Evolutionary conservation across 2,113 vertebrate species (phyloP).

Genomic region (Macquaria australasica): DNA sequence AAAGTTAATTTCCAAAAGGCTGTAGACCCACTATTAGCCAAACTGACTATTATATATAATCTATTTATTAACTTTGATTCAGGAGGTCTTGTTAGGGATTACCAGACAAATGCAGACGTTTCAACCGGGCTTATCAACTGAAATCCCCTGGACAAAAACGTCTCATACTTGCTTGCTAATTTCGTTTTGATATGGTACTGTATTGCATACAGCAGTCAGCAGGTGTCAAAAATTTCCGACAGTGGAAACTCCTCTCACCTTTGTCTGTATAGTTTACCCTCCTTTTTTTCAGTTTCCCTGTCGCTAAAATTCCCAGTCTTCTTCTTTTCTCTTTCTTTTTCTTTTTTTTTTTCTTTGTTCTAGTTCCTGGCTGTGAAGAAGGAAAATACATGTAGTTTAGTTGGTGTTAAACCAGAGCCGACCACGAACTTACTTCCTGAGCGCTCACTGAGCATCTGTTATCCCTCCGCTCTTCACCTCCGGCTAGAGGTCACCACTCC

Average conservation of each 20-base stretch:
- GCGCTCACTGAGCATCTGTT: slow-evolving; percentile 55
- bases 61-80: background rate
- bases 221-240: background rate
- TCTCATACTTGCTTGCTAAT: background rate
- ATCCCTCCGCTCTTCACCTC: slow-evolving; percentile 34
- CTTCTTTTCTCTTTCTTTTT: background rate
- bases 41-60: background rate
- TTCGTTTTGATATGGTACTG: background rate
- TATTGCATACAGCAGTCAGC: no score
- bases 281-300: background rate
- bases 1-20: background rate
- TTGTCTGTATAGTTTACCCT: background rate
- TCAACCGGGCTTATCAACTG: background rate
- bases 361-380: background rate
- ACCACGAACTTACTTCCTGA: background rate
- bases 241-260: background rate
- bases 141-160: background rate
- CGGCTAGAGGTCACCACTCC: slow-evolving; percentile 59
- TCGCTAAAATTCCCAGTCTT: background rate
- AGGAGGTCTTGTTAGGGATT: background rate
- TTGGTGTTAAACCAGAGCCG: slow-evolving; percentile 20
- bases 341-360: background rate
- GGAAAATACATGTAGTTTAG: background rate
- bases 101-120: background rate
- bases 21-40: background rate